Base-by-base conservation (phyloP, 1,140 invertebrate genomes). In the Lysiphlebus fabarum region DNA sequence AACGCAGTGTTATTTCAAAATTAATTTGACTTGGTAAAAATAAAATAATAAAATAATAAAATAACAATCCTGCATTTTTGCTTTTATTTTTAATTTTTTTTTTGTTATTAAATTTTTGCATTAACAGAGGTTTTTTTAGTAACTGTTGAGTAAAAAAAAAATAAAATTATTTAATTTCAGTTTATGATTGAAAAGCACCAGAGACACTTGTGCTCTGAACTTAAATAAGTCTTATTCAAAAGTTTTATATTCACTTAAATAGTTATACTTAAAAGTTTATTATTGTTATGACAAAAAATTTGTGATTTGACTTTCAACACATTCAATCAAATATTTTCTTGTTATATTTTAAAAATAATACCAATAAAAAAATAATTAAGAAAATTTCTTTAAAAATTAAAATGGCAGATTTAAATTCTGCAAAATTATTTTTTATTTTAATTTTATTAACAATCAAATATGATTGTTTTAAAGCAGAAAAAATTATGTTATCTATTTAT, bases 401-500 rank as follows among this genome's bases (percentile, higher is more conserved):
- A n/a, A 51, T 51, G 34, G 36, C 17, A 7, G 26, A 17, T 34
- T 7, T 7, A 26, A n/a, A 26, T 26, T 26, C 8, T 10, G 17
- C 47, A 49, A 34, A 17, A 7, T 5, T 34, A 34, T 49, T 17
- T 17, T 34, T 49, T 10, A 34, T 41, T 54, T 54, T 61, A n/a
- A 62, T 53, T 14, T 55, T 53, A 9, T 51, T 67, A 6, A 12
- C 54, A 26, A 40, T 14, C 1, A 10, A 48, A 14, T 59, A 33
- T 33, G 36, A 10, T 36, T 51, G 7, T 7, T 51, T n/a, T 0
- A 26, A 40, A 12, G 65, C 61, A 8, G 67, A 75, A 34, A 65
- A 75, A 50, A 44, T 74, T 11, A 61, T 65, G 36, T 49, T 80
- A 7, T 70, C 69, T 26, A 47, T 81, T 9, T 65, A 75, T 37